Percentiles rank a stretch among this genome's conserved stretches.
Evolutionary conservation across 2,797 vertebrate species (phyloP).

Genomic region (Chrosomus eos): DNA sequence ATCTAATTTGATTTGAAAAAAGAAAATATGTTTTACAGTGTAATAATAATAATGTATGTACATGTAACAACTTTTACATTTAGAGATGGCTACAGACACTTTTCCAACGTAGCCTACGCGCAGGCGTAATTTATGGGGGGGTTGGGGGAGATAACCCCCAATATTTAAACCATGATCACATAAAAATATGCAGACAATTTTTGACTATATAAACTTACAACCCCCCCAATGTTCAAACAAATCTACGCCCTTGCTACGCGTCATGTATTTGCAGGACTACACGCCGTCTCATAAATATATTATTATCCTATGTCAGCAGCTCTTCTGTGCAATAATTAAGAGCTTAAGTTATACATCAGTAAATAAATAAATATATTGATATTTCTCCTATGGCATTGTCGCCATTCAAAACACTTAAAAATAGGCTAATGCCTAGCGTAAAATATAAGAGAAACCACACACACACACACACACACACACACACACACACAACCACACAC

Average conservation of each 20-base stretch:
- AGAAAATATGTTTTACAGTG: too few species aligned
- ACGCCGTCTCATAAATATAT: conserved; percentile 20
- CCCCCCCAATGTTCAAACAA: too few species aligned
- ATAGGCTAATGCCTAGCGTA: background rate
- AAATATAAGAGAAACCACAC: background rate
- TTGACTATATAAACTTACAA: too few species aligned
- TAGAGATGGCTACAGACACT: background rate
- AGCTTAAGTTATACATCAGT: background rate
- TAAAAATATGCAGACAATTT: too few species aligned
- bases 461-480: background rate
- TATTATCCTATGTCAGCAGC: conserved; percentile 64
- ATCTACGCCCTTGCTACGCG: too few species aligned
- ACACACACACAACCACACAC: too few species aligned
- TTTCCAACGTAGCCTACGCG: background rate
- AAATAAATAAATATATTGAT: background rate
- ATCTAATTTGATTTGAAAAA: too few species aligned
- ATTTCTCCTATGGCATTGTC: background rate
- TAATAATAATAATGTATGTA: background rate
- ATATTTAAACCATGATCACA: too few species aligned
- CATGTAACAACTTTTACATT: background rate
- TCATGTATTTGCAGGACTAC: conserved; percentile 39
- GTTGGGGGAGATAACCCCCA: too few species aligned
- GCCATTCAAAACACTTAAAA: background rate
- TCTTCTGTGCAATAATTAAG: conserved; percentile 55
- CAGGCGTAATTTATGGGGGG: too few species aligned